Percentiles rank a stretch among this genome's conserved stretches.
Evolutionary conservation across 2,888 invertebrate genomes (phyloP).

Genomic region (Drosophila kuntzei): DNA sequence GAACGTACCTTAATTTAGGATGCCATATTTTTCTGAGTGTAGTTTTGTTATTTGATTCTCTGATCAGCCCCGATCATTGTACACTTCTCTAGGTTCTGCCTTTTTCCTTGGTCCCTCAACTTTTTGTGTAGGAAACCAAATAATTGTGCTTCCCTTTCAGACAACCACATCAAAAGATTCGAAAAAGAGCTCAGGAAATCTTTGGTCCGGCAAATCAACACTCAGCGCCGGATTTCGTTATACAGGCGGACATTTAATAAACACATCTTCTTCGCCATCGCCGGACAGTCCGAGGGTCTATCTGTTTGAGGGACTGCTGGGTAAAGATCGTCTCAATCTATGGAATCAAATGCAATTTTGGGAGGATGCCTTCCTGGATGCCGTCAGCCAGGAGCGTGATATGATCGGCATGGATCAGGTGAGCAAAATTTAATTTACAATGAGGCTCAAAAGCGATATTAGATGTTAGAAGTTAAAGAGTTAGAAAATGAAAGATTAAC

Average conservation of each 20-base stretch:
- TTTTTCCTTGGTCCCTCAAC: too few species aligned
- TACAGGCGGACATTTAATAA: conserved; percentile 93
- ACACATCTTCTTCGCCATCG: conserved; percentile 92
- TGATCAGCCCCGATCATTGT: conserved; percentile 25
- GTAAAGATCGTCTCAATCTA: conserved; percentile 90
- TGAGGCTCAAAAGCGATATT: background rate
- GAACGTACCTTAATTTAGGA: too few species aligned
- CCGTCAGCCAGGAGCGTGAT: conserved; percentile 98
- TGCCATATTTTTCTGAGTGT: too few species aligned
- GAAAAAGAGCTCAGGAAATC: conserved; percentile 93
- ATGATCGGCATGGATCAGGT: conserved; percentile 99
- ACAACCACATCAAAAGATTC: conserved; percentile 87
- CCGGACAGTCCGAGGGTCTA: conserved; percentile 96
- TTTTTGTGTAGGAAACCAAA: background rate
- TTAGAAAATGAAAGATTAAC: too few species aligned
- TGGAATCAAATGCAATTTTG: conserved; percentile 99
- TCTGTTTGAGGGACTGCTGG: conserved; percentile 94
- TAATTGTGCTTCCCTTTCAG: conserved; percentile 58
- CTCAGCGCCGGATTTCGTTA: conserved; percentile 94
- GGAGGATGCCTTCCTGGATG: conserved; percentile 99
- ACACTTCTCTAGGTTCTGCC: background rate
- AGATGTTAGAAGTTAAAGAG: background rate
- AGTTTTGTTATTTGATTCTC: background rate
- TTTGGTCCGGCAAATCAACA: conserved; percentile 97
- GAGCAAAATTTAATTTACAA: conserved; percentile 20